Base-by-base conservation (phyloP, 2,888 invertebrate species). In the Chalcis sispes region DNA sequence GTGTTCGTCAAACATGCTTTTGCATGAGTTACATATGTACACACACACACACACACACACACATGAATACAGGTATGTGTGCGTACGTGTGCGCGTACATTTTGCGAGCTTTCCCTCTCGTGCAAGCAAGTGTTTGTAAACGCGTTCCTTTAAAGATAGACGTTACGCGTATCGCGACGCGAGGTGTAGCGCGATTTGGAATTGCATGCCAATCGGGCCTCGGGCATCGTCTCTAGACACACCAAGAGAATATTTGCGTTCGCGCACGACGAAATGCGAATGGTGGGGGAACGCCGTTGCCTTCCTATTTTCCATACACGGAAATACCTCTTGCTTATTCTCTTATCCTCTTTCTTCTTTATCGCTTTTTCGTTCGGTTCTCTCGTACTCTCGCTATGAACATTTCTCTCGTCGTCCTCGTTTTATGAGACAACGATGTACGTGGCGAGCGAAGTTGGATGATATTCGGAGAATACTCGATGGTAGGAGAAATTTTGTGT, bases 141-240 rank as follows among this genome's bases (percentile, higher is more conserved):
- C 52, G 32, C 50, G 50, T 52, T 73, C 42, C 65, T 64, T 20
- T 27, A 52, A 46, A 20, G 65, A 58, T 36, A 65, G 46, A 48
- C 48, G 36, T 25, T 62, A 54, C 23, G 54, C 52, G 54, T 46
- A 50, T 20, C 56, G 52, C 48, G 50, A 27, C 46, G 61, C n/a
- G n/a, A 32, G 32, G 32, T 8, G 32, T 50, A 46, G 52, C 61
- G 59, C 52, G 66, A 73, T 73, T 73, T 29, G 42, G 40, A 58
- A 66, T 73, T 59, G 73, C 73, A 52, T 61, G 61, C 52, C 73
- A 73, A 73, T 73, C 42, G 73, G n/a, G 23, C 13, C 27, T 8
- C 18, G 8, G 42, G 20, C 56, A 15, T 25, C 15, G 36, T 32
- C 27, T 54, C 46, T 4, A n/a, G 40, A 42, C 7, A 64, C 64